Evolutionary conservation across 2,113 vertebrate genomes (phyloP).

Genomic region (Gavia stellata): DNA sequence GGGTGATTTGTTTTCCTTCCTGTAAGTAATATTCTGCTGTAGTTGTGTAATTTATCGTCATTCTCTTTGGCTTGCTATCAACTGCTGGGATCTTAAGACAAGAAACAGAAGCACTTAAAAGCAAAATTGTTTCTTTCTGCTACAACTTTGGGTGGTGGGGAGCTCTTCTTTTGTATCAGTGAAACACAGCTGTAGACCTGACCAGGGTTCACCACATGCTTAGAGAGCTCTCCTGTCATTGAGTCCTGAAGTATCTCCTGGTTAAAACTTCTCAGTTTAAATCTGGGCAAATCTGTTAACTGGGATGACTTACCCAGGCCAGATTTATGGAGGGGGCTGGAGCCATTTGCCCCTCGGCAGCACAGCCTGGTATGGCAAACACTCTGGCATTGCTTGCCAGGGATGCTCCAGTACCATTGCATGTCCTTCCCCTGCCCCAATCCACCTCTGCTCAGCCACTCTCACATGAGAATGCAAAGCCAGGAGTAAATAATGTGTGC

Average conservation of each 20-base stretch:
- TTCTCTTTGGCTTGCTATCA: background rate
- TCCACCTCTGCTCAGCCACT: background rate
- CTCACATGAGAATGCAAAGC: background rate
- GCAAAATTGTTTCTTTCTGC: constrained; percentile 7
- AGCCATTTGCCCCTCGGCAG: background rate
- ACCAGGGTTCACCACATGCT: background rate
- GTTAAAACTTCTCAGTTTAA: background rate
- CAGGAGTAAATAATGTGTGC: background rate
- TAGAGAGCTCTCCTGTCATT: background rate
- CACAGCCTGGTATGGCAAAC: background rate
- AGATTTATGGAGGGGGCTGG: background rate
- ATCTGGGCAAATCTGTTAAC: background rate
- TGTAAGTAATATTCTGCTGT: background rate
- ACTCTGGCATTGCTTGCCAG: background rate
- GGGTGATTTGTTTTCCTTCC: background rate
- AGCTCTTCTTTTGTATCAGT: background rate
- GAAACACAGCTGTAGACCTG: background rate
- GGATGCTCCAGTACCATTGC: background rate
- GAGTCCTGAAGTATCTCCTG: background rate
- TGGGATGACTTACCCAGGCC: background rate
- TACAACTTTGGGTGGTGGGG: background rate
- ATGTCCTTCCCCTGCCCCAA: background rate
- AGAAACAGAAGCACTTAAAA: constrained; percentile 13
- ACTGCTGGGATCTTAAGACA: background rate
- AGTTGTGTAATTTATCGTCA: background rate